Conservation (phyloP, 2,888 invertebrate species). For the Oeneis ivallda region DNA sequence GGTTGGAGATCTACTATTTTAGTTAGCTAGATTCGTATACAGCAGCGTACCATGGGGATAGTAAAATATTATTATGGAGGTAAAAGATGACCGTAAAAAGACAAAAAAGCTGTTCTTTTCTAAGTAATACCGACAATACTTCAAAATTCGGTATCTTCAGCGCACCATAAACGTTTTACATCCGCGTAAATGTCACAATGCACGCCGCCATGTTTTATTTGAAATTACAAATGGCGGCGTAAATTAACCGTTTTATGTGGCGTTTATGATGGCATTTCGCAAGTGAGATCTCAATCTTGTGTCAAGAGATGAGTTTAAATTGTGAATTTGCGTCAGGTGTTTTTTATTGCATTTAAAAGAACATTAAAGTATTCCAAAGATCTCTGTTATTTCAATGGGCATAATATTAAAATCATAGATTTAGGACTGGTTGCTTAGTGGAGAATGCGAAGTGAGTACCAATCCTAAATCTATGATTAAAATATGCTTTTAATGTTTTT, state of each 20-base stretch:
- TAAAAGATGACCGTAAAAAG: neutral
- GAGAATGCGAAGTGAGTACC: too few species aligned
- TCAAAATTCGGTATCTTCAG: slow-evolving; percentile 34
- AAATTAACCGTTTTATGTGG: slow-evolving; percentile 52
- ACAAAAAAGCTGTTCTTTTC: slow-evolving; percentile 1
- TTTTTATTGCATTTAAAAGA: neutral
- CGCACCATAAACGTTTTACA: slow-evolving; percentile 43
- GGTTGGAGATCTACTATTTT: too few species aligned
- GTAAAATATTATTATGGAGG: too few species aligned
- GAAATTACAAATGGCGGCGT: slow-evolving; percentile 48
- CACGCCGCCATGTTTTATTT: slow-evolving; percentile 46
- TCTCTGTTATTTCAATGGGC: too few species aligned
- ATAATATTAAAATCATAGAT: too few species aligned
- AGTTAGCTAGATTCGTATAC: too few species aligned
- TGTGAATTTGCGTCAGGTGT: slow-evolving; percentile 6
- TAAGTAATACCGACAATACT: slow-evolving; percentile 14
- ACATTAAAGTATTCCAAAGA: neutral
- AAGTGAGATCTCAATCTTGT: slow-evolving; percentile 45
- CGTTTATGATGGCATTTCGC: slow-evolving; percentile 51
- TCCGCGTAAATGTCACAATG: slow-evolving; percentile 45
- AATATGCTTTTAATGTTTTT: too few species aligned
- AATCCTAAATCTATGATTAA: too few species aligned
- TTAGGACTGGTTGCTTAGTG: too few species aligned
- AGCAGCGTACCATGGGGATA: too few species aligned
- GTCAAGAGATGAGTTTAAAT: neutral